Conservation (phyloP, 1,140 invertebrate genomes). For the Pissodes strobi region DNA sequence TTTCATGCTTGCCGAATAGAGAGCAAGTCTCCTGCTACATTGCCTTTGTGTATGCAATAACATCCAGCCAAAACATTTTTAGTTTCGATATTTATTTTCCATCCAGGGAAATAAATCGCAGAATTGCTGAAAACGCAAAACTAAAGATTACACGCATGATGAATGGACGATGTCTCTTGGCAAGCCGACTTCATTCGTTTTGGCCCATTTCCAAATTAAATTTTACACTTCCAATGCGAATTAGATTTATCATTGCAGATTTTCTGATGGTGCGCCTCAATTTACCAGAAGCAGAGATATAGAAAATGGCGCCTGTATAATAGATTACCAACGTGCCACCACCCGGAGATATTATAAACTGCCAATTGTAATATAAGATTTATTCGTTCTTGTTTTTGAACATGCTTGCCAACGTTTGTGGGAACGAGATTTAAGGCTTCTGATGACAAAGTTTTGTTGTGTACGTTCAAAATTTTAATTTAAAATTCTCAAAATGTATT, state of each 20-base stretch:
- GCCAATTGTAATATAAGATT: constrained; percentile 17
- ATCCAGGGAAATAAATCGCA: not conserved
- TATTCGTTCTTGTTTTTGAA: not conserved
- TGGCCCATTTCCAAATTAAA: constrained; percentile 42
- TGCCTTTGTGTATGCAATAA: too few relatives aligned
- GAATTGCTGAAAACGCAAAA: not conserved
- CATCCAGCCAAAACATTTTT: too few relatives aligned
- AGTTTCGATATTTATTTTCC: too few relatives aligned
- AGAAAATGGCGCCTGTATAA: not conserved
- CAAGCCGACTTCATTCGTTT: constrained; percentile 29
- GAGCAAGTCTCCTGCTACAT: too few relatives aligned
- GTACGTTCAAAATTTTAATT: too few relatives aligned
- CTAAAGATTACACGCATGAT: constrained; percentile 20
- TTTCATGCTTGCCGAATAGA: too few relatives aligned
- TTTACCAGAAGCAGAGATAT: constrained; percentile 29
- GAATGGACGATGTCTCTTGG: constrained; percentile 36
- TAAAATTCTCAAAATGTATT: too few relatives aligned
- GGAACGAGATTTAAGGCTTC: too few relatives aligned
- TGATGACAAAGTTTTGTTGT: too few relatives aligned
- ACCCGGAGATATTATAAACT: constrained; percentile 29
- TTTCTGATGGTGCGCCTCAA: constrained; percentile 34
- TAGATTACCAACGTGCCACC: not conserved
- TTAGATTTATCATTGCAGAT: constrained; percentile 44
- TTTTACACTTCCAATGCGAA: constrained; percentile 43
- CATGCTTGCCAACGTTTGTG: too few relatives aligned